Base-by-base conservation (phyloP, 2,888 invertebrate genomes). In the Caenorhabditis doughertyi region DNA sequence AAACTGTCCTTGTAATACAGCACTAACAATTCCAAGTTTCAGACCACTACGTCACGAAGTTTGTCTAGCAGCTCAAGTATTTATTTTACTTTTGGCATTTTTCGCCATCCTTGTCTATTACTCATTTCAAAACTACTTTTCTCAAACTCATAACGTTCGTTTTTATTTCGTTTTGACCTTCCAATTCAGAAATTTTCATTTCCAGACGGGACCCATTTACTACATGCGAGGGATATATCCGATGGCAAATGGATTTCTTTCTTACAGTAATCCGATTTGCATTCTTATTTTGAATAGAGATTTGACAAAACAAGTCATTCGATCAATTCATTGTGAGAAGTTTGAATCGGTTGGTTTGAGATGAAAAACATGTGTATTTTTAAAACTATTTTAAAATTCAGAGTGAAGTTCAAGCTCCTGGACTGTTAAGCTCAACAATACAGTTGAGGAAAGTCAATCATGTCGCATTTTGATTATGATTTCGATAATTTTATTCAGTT, bases 131-230 rank as follows among this genome's bases (percentile, higher is more conserved):
- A 71, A 73, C 35, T 80, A 73, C 32, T 80, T 80, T 11, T 58
- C 80, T 0, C 70, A 68, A 21, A 80, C 72, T 5, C 72, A 73
- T 11, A 80, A 72, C 55, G 79, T 79, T 42, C 49, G 13, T 39
- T 39, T 39, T n/a, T n/a, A n/a, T n/a, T n/a, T n/a, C n/a, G n/a
- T n/a, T n/a, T n/a, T n/a, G n/a, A n/a, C n/a, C n/a, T n/a, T n/a
- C n/a, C n/a, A n/a, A n/a, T n/a, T n/a, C n/a, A n/a, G n/a, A n/a
- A n/a, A n/a, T n/a, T n/a, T n/a, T n/a, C 1, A 35, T 23, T 76
- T 76, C 13, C 76, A 81, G 81, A 65, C 71, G 18, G 81, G 76
- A n/a, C 70, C 76, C 9, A 81, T 81, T 42, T 81, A 49, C 65
- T 58, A 60, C 35, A 81, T 81, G 81, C 55, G 81, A 21, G 62